phyloP scores from a whole-genome alignment of 1,140 invertebrate species.

The Drosophila equinoxialis region DNA sequence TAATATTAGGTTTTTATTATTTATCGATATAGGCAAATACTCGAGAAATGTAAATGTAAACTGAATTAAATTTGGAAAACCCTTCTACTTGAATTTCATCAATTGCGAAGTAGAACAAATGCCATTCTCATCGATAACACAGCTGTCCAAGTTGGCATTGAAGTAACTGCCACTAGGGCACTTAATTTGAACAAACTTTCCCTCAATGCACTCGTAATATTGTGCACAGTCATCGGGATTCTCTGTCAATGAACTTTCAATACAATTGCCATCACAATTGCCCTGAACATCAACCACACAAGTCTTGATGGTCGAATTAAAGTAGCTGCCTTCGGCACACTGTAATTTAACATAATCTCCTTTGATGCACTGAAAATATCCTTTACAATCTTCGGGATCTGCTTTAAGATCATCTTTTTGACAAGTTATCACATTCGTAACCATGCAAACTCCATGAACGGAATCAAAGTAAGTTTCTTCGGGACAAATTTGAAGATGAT shows the following conservation, averaged over 20 bases:
- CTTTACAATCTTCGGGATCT: not conserved
- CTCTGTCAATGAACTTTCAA: conserved; percentile 37
- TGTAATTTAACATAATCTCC: not conserved
- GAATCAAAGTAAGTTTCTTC: not conserved
- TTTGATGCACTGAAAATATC: not conserved
- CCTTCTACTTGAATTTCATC: not conserved
- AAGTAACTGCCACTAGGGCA: conserved; percentile 50
- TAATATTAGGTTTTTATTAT: too few relatives aligned
- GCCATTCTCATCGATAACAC: conserved; percentile 38
- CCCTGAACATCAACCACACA: not conserved
- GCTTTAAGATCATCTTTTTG: not conserved
- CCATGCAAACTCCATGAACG: not conserved
- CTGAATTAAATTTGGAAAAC: too few relatives aligned
- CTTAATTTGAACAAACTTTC: conserved; percentile 10
- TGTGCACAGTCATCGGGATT: conserved; percentile 39
- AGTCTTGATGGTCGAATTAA: not conserved
- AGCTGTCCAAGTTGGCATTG: conserved; percentile 41
- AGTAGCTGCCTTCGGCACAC: not conserved
- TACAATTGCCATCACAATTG: conserved; percentile 8
- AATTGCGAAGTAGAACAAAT: conserved; percentile 9
- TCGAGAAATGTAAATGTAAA: too few relatives aligned
- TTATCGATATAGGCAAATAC: too few relatives aligned
- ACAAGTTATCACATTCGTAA: not conserved
- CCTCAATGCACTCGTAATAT: conserved; percentile 57
- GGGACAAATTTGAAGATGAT: not conserved